Conservation (phyloP, 1,140 invertebrate genomes). For the Ridgeia piscesae region DNA sequence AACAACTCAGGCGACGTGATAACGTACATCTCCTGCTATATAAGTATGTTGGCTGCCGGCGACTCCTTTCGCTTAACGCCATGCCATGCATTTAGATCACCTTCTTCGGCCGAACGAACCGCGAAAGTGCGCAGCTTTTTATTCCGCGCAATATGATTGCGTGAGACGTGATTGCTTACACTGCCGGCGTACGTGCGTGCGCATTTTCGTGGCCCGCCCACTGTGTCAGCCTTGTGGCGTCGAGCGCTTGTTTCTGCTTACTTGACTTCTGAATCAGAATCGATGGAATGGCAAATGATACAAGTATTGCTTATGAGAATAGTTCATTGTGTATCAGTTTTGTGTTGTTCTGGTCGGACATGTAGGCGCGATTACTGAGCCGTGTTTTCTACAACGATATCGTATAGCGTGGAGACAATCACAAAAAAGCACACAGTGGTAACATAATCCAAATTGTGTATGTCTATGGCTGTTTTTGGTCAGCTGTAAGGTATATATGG, state of each 20-base stretch:
- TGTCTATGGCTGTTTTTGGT: too few relatives aligned
- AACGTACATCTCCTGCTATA: background rate
- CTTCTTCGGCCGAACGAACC: background rate
- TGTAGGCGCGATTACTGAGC: too few relatives aligned
- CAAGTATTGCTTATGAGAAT: background rate
- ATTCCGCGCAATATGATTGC: background rate
- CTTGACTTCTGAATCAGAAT: background rate
- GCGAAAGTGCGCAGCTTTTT: background rate
- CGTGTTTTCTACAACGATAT: too few relatives aligned
- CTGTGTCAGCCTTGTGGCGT: background rate
- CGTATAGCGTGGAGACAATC: too few relatives aligned
- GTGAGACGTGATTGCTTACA: background rate
- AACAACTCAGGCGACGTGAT: background rate
- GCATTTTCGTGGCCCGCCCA: background rate
- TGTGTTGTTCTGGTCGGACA: too few relatives aligned
- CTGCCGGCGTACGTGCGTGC: background rate
- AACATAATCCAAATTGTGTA: too few relatives aligned
- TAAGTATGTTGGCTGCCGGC: background rate
- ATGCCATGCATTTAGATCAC: background rate
- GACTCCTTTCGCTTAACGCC: background rate
- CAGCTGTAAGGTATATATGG: too few relatives aligned
- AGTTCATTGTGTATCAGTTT: too few relatives aligned
- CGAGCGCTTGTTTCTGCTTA: background rate
- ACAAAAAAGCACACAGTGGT: too few relatives aligned
- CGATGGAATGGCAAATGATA: background rate